phyloP scores from a whole-genome alignment of 2,888 invertebrate species.

The Dicyrtomina minuta region DNA sequence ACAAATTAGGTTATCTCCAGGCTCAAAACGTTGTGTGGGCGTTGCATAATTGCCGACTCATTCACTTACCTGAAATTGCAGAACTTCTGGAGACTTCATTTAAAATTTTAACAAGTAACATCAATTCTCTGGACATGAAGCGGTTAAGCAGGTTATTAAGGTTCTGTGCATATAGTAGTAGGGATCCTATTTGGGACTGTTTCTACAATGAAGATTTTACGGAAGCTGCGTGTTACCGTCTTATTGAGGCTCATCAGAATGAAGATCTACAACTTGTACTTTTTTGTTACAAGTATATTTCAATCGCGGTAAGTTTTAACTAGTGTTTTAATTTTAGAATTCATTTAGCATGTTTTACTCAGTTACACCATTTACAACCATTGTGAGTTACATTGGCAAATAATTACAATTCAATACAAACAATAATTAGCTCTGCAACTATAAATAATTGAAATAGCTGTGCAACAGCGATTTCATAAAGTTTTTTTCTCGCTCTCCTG shows the following conservation, averaged over 20 bases:
- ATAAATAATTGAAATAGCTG: no score
- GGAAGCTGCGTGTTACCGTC: slow-evolving; percentile 60
- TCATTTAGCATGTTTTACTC: slow-evolving; percentile 1
- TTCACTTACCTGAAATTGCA: slow-evolving; percentile 49
- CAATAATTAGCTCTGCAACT: no score
- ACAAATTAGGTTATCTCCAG: slow-evolving; percentile 57
- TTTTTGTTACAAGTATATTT: slow-evolving; percentile 61
- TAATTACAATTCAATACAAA: no score
- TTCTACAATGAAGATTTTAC: slow-evolving; percentile 67
- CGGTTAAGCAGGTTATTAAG: slow-evolving; percentile 62
- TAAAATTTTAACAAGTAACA: slow-evolving; percentile 33
- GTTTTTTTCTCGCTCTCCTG: no score
- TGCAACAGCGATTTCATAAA: no score
- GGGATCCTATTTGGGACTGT: slow-evolving; percentile 54
- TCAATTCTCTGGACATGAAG: slow-evolving; percentile 59
- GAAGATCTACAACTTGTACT: slow-evolving; percentile 11
- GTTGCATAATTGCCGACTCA: slow-evolving; percentile 60
- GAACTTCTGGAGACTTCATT: slow-evolving; percentile 31
- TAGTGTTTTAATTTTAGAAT: not conserved
- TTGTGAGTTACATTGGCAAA: no score
- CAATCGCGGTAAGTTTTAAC: slow-evolving; percentile 59
- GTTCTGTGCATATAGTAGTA: slow-evolving; percentile 60
- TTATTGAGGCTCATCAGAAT: slow-evolving; percentile 18
- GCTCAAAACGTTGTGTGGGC: slow-evolving; percentile 64
- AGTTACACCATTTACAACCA: no score